Percentiles rank a stretch among this genome's conserved stretches.
phyloP scores from a whole-genome alignment of 2,113 vertebrate species.

The Eira barbara region DNA sequence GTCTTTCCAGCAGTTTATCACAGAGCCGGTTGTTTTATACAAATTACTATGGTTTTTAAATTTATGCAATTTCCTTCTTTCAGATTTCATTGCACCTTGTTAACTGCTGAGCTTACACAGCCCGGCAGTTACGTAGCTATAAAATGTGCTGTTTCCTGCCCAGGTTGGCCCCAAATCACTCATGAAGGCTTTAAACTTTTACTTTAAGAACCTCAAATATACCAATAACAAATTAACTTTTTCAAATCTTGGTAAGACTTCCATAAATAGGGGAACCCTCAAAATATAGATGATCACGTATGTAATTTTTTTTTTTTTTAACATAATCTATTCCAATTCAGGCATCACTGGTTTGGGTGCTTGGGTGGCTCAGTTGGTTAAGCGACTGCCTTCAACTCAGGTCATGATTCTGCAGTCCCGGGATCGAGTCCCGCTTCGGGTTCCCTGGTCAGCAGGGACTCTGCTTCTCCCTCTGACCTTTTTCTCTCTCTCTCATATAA shows the following conservation, averaged over 20 bases:
- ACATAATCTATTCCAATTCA: neutral
- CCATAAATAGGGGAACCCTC: constrained; percentile 59
- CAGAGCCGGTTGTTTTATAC: constrained; percentile 64
- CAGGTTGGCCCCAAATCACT: constrained; percentile 69
- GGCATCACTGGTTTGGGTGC: neutral
- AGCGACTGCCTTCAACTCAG: too few species aligned
- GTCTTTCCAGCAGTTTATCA: constrained; percentile 61
- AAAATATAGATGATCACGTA: constrained; percentile 7
- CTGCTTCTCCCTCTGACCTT: too few species aligned
- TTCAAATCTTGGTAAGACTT: constrained; percentile 49
- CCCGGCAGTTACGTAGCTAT: constrained; percentile 7
- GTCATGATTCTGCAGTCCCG: too few species aligned
- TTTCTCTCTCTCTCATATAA: too few species aligned
- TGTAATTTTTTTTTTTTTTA: neutral
- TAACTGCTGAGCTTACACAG: constrained; percentile 56
- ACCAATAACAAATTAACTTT: constrained; percentile 35
- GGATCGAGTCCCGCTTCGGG: too few species aligned
- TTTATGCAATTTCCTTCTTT: constrained; percentile 59
- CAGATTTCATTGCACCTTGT: constrained; percentile 44
- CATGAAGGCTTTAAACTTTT: constrained; percentile 51
- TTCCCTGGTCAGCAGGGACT: too few species aligned
- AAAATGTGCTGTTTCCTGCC: constrained; percentile 66
- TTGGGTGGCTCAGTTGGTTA: too few species aligned
- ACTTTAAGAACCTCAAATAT: constrained; percentile 55
- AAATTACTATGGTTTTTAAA: constrained; percentile 63